Percentiles rank a stretch among this genome's conserved stretches.
Evolutionary conservation across 2,113 vertebrate species (phyloP).

Genomic region (Mustela lutreola): DNA sequence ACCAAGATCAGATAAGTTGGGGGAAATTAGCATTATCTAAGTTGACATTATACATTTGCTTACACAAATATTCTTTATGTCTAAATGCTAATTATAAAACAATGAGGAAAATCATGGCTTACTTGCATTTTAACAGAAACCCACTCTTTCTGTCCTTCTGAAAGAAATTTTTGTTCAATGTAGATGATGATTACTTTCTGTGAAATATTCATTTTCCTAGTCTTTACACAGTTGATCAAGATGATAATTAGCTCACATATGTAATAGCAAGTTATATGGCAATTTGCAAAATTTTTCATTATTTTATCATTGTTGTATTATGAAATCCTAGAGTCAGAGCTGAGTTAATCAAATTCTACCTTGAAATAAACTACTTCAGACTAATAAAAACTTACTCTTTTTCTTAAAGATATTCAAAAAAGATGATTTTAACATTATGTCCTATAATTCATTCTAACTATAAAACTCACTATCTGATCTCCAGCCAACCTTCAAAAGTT

Average conservation of each 20-base stretch:
- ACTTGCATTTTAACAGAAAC: constrained; percentile 29
- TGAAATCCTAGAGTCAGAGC: constrained; percentile 10
- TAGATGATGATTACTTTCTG: constrained; percentile 45
- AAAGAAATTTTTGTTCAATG: constrained; percentile 49
- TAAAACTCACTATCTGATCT: neutral
- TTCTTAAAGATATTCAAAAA: constrained; percentile 38
- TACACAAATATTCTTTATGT: constrained; percentile 41
- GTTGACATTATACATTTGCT: neutral
- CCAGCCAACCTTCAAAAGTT: neutral
- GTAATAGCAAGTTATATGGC: neutral
- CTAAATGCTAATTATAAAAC: constrained; percentile 40
- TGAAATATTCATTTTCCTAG: constrained; percentile 51
- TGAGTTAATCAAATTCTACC: constrained; percentile 25
- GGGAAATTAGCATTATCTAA: neutral
- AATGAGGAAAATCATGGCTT: constrained; percentile 42
- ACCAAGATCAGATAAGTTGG: neutral
- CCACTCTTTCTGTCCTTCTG: neutral
- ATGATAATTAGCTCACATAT: neutral
- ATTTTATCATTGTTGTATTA: constrained; percentile 50
- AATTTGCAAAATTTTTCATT: constrained; percentile 37
- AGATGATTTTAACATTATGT: constrained; percentile 43
- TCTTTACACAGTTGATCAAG: constrained; percentile 19
- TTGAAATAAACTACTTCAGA: constrained; percentile 47
- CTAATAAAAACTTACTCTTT: constrained; percentile 39
- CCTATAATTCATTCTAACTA: constrained; percentile 14